These are phyloP conservation scores for Lepus europaeus DNA, from an alignment of 2,113 vertebrate species.

Conservation along the genomic window DNA sequence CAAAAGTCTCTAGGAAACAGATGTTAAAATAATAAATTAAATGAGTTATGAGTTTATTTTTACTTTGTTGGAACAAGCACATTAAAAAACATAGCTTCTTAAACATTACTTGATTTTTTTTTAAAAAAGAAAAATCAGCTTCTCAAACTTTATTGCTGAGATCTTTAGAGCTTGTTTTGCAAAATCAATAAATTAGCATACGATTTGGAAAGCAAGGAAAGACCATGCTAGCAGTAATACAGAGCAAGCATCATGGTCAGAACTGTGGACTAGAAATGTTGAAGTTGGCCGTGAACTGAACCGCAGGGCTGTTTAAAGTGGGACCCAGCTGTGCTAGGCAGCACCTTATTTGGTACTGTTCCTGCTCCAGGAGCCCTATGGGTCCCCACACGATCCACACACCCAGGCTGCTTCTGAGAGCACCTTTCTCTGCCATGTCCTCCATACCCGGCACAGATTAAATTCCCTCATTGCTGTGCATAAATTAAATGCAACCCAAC, in stretches of 20 bases:
- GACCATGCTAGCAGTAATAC: background rate
- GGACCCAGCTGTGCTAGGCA: background rate
- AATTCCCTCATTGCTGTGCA: conserved; percentile 13
- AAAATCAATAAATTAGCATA: background rate
- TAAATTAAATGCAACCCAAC: conserved; percentile 30
- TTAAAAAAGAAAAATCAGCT: background rate
- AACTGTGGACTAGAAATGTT: background rate
- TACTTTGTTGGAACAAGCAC: background rate
- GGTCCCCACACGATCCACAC: background rate
- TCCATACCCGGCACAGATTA: conserved; percentile 4
- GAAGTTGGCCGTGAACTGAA: background rate
- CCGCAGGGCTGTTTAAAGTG: background rate
- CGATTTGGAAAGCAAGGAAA: conserved; percentile 37
- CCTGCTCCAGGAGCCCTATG: background rate
- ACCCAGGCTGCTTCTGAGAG: background rate
- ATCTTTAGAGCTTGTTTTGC: background rate
- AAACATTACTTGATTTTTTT: background rate
- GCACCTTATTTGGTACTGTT: background rate
- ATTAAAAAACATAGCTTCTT: background rate
- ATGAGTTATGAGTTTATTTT: conserved; percentile 15
- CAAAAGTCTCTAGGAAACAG: background rate
- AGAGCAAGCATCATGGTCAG: background rate
- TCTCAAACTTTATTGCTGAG: background rate
- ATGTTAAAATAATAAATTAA: background rate
- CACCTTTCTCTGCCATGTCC: background rate